A percentile compares a stretch with the other conserved stretches of the same genome.
phyloP scores from a whole-genome alignment of 2,797 vertebrate genomes.

The Eulemur albifrons region DNA sequence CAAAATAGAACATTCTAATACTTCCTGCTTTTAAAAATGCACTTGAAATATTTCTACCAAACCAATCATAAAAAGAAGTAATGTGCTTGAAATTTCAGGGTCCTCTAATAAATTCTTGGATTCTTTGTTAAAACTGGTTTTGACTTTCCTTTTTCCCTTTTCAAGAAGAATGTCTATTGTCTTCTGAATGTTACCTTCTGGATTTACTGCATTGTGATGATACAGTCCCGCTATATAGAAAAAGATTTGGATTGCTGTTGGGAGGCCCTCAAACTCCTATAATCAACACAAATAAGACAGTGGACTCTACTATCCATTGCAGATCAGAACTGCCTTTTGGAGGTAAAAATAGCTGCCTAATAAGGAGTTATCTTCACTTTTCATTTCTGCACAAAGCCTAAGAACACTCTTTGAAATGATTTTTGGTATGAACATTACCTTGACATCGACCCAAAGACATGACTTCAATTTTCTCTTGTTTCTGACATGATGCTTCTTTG shows the following conservation, averaged over 20 bases:
- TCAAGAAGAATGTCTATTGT: neutral
- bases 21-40: neutral
- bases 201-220: neutral
- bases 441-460: conserved; percentile 99
- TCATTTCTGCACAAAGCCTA: conserved; percentile 71
- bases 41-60: conserved; percentile 42
- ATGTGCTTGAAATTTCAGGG: conserved; percentile 41
- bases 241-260: neutral
- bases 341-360: conserved; percentile 66
- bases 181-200: neutral
- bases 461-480: conserved; percentile 99
- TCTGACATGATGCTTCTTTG: conserved; percentile 99
- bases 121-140: conserved; percentile 9
- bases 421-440: conserved; percentile 90
- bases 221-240: neutral
- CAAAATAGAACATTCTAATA: neutral
- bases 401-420: conserved; percentile 83
- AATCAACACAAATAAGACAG: neutral
- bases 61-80: neutral
- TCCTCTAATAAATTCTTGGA: neutral
- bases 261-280: neutral
- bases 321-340: conserved; percentile 60
- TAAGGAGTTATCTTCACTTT: conserved; percentile 55
- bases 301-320: neutral
- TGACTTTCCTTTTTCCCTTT: neutral